A percentile compares a stretch with the other conserved stretches of the same genome.
Conservation (phyloP, 2,888 invertebrate genomes). For the Leptothorax acervorum region DNA sequence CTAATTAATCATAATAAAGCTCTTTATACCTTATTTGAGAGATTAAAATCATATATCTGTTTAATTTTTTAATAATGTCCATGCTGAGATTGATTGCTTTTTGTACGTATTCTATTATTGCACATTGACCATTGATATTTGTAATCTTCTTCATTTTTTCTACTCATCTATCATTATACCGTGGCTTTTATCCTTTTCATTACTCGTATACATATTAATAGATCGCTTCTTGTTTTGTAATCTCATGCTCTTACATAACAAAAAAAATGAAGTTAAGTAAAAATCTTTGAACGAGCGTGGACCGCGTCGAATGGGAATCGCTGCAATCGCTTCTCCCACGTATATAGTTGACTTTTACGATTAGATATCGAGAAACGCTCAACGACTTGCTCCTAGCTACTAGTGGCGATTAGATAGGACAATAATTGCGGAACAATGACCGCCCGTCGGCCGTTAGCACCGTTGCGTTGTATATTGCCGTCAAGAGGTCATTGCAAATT, state of each 20-base stretch:
- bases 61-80: not conserved
- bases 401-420: constrained; percentile 76
- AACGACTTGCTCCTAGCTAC: constrained; percentile 69
- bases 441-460: constrained; percentile 72
- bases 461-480: constrained; percentile 54
- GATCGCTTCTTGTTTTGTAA: not conserved
- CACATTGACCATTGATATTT: constrained; percentile 10
- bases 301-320: constrained; percentile 59
- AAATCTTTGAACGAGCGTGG: not conserved
- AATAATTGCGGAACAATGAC: constrained; percentile 79
- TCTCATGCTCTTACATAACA: not conserved
- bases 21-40: not conserved
- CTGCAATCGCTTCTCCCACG: constrained; percentile 66
- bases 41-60: constrained; percentile 9
- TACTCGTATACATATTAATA: not conserved
- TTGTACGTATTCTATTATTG: not conserved
- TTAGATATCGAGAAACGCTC: constrained; percentile 74
- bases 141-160: not conserved
- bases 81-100: constrained; percentile 5
- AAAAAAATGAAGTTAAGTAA: not conserved
- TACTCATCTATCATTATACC: not conserved
- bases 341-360: constrained; percentile 66
- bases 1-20: not conserved
- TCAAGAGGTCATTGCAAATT: constrained; percentile 65
- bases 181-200: not conserved